These are phyloP conservation scores for Telenomus remus DNA, from an alignment of 1,140 invertebrate species.

Conservation along the genomic window DNA sequence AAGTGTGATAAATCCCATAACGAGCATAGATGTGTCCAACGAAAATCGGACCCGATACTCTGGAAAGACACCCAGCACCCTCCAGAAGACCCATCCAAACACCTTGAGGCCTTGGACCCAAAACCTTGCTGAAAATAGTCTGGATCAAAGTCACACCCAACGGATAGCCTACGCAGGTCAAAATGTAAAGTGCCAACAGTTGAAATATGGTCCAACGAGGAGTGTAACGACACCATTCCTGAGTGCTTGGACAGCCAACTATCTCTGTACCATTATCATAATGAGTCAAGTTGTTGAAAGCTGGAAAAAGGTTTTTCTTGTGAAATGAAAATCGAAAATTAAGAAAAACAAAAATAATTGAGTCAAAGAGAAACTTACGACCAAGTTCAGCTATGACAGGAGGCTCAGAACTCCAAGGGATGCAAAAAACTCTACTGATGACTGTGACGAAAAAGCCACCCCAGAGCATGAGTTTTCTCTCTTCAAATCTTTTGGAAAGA, in stretches of 20 bases:
- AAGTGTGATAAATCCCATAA: constrained; percentile 87
- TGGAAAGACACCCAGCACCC: constrained; percentile 85
- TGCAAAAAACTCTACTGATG: constrained; percentile 82
- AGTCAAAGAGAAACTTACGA: constrained; percentile 57
- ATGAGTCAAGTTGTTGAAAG: constrained; percentile 62
- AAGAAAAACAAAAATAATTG: not conserved
- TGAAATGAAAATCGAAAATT: constrained; percentile 4
- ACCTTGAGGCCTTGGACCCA: constrained; percentile 90
- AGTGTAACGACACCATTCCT: constrained; percentile 86
- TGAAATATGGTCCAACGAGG: constrained; percentile 83
- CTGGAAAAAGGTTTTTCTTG: constrained; percentile 56
- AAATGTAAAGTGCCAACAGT: constrained; percentile 84
- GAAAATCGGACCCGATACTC: constrained; percentile 90
- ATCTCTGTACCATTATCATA: constrained; percentile 71
- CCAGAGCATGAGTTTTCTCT: constrained; percentile 85
- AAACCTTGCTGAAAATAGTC: constrained; percentile 91
- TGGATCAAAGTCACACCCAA: constrained; percentile 89
- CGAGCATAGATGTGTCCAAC: constrained; percentile 87
- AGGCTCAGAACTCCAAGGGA: constrained; percentile 84
- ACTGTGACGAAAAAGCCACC: constrained; percentile 88
- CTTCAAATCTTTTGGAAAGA: constrained; percentile 80
- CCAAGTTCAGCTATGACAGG: constrained; percentile 77
- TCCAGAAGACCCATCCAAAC: constrained; percentile 93
- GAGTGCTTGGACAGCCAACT: constrained; percentile 82
- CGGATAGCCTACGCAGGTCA: constrained; percentile 88